Evolutionary conservation across 2,113 vertebrate genomes (phyloP), one percentile per base, ranked within the genome.

Genomic region (Zosterops hypoxanthus): DNA sequence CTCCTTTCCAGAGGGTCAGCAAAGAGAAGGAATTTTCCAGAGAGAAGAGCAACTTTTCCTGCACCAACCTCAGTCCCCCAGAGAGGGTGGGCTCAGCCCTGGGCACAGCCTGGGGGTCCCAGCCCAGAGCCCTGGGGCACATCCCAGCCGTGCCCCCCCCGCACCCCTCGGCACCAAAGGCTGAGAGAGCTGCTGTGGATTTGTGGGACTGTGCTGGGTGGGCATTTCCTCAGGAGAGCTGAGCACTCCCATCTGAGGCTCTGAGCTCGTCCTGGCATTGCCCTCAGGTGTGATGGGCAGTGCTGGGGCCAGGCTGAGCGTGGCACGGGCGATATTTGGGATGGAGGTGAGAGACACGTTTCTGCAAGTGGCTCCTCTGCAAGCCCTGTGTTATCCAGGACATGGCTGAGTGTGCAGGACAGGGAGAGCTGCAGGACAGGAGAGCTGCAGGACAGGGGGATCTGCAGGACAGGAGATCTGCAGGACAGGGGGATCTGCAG

Each of bases 181-280:
- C 78, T 53, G 68, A 68, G 64, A n/a, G n/a, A n/a, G n/a, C n/a
- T n/a, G n/a, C n/a, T n/a, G 20, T 33, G 8, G 9, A 42, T 44
- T 44, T 44, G 44, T 44, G 44, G 14, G 55, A 0, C 6, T 0
- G 0, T 0, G 1, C 39, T 5, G 9, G 3, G 0, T 1, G 12
- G 21, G 8, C 15, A 44, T 10, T 50, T 3, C 39, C 16, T n/a
- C 2, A 1, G 1, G 2, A 13, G 14, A 39, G 29, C 36, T 19
- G 3, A 56, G 16, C 10, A 1, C 16, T 31, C 31, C 1, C 59
- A 4, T 15, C 36, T 15, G 72, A 47, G 20, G 29, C 55, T 57
- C 14, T 39, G 52, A 50, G 26, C 52, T 23, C 1, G 1, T 9
- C 9, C 4, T 1, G 70, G 44, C 61, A 33, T 20, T 34, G 57